Evolutionary conservation across 2,888 invertebrate species (phyloP).

Genomic region (Cyclophora punctaria): DNA sequence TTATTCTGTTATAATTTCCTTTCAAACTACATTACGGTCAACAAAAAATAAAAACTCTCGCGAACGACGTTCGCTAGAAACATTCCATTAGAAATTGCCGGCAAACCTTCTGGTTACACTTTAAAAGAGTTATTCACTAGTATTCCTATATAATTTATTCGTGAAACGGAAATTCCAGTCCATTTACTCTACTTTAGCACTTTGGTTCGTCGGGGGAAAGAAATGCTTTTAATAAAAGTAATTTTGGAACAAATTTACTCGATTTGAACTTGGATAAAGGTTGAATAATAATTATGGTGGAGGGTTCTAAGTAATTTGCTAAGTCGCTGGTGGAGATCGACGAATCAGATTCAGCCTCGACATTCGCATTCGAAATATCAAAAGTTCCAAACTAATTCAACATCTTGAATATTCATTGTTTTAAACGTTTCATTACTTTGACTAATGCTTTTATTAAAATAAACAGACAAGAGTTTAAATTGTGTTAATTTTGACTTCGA

Average conservation of each 20-base stretch:
- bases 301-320: slow-evolving; percentile 43
- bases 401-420: slow-evolving; percentile 38
- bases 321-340: slow-evolving; percentile 39
- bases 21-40: too few relatives aligned
- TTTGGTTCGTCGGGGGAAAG: slow-evolving; percentile 59
- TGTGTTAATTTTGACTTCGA: slow-evolving; percentile 4
- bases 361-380: slow-evolving; percentile 33
- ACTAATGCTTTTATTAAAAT: slow-evolving; percentile 23
- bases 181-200: slow-evolving; percentile 68
- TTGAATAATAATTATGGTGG: slow-evolving; percentile 64
- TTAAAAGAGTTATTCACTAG: slow-evolving; percentile 48
- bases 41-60: too few relatives aligned
- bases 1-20: too few relatives aligned
- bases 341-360: slow-evolving; percentile 24
- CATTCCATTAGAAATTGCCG: slow-evolving; percentile 1
- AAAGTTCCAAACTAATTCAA: slow-evolving; percentile 28
- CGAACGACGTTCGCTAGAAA: neutral
- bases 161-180: slow-evolving; percentile 62
- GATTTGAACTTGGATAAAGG: slow-evolving; percentile 58
- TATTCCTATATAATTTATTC: slow-evolving; percentile 61
- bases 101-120: slow-evolving; percentile 6
- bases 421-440: slow-evolving; percentile 29
- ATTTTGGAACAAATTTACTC: slow-evolving; percentile 64
- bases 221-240: slow-evolving; percentile 71
- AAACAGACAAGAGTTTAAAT: slow-evolving; percentile 10